Conservation (phyloP, 2,888 invertebrate species). For the Cheilosia variabilis region DNA sequence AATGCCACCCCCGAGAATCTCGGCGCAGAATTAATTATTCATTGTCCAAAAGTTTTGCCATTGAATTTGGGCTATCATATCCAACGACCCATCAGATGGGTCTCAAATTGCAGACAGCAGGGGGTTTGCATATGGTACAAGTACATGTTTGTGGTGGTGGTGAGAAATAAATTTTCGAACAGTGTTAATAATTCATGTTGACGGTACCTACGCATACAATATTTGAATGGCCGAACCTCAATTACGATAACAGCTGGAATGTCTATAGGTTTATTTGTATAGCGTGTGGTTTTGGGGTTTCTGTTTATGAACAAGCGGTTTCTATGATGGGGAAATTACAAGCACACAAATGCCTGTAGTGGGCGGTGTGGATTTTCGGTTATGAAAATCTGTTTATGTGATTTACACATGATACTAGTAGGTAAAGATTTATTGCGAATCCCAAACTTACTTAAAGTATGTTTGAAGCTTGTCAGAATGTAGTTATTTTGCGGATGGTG, state of each 20-base stretch:
- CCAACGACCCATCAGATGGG: not conserved
- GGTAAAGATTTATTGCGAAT: too few species aligned
- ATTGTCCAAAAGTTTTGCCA: conserved; percentile 15
- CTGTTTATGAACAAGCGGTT: not conserved
- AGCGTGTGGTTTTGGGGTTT: not conserved
- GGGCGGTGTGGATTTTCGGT: too few species aligned
- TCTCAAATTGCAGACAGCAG: not conserved
- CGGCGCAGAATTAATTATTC: conserved; percentile 36
- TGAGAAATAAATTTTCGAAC: conserved; percentile 36
- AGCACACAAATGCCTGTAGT: not conserved
- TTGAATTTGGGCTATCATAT: not conserved
- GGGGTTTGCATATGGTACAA: not conserved
- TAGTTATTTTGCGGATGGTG: too few species aligned
- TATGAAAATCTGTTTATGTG: too few species aligned
- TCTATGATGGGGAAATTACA: conserved; percentile 30
- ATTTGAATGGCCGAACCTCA: conserved; percentile 23
- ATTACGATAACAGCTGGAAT: conserved; percentile 4
- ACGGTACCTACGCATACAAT: conserved; percentile 6
- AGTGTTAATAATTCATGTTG: conserved; percentile 42
- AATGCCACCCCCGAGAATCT: conserved; percentile 16
- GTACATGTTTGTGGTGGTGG: conserved; percentile 2
- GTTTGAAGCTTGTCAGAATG: too few species aligned
- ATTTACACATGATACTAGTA: too few species aligned
- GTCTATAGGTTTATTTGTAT: not conserved
- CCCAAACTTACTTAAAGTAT: too few species aligned